These are phyloP conservation scores for Colossoma macropomum DNA, from an alignment of 2,113 vertebrate genomes.

Conservation along the genomic window DNA sequence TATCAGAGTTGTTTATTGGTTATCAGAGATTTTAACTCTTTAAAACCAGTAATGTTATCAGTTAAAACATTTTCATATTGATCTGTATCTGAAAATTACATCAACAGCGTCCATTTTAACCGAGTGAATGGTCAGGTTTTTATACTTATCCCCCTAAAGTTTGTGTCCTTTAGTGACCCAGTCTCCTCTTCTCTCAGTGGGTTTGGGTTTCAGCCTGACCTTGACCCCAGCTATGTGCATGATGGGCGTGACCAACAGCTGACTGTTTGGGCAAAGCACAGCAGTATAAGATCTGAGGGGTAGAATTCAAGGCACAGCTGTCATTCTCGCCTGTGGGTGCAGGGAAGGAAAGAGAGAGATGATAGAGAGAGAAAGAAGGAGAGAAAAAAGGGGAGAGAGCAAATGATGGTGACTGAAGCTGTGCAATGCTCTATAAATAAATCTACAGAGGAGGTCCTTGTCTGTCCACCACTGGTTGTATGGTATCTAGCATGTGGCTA, in stretches of 20 bases:
- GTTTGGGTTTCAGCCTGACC: constrained; percentile 68
- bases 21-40: too few relatives aligned
- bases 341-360: constrained; percentile 35
- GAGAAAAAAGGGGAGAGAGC: constrained; percentile 1
- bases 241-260: constrained; percentile 72
- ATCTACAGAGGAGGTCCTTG: not conserved
- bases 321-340: constrained; percentile 53
- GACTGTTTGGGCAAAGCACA: constrained; percentile 63
- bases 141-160: not conserved
- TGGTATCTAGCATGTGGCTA: constrained; percentile 5
- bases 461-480: constrained; percentile 1
- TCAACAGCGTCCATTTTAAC: too few relatives aligned
- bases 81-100: too few relatives aligned
- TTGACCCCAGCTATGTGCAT: constrained; percentile 43
- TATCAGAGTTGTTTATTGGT: too few relatives aligned
- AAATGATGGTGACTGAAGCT: constrained; percentile 15
- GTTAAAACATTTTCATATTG: too few relatives aligned
- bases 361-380: constrained; percentile 43
- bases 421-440: constrained; percentile 21
- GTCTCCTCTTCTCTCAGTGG: constrained; percentile 12
- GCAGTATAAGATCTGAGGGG: constrained; percentile 67
- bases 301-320: constrained; percentile 74
- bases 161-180: constrained; percentile 19
- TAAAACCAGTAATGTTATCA: too few relatives aligned
- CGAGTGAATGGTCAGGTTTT: too few relatives aligned